These are phyloP conservation scores for Phortica variegata DNA, from an alignment of 1,140 invertebrate genomes.

Conservation along the genomic window DNA sequence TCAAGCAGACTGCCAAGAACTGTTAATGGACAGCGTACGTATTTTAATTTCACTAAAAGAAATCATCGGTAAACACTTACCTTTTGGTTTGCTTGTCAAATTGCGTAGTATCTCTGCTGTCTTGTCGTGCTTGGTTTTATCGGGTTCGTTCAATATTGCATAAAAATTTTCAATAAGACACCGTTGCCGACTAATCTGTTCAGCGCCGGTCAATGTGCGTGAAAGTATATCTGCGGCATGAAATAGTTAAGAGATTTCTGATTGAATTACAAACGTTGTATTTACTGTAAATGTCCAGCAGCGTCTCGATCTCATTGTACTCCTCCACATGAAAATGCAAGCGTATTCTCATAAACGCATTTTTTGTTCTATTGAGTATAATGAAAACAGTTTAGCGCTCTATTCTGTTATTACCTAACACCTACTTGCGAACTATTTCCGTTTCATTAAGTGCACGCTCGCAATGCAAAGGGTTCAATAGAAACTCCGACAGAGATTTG, in stretches of 20 bases:
- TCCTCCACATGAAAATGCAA: constrained; percentile 21
- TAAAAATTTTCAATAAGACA: constrained; percentile 37
- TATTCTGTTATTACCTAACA: not conserved
- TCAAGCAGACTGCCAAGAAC: constrained; percentile 26
- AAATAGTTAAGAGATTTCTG: not conserved
- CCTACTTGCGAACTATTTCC: constrained; percentile 42
- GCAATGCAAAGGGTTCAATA: constrained; percentile 36
- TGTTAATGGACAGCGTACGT: not conserved
- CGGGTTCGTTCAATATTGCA: constrained; percentile 21
- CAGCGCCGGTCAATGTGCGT: constrained; percentile 32
- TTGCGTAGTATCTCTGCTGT: constrained; percentile 35
- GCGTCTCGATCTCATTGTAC: constrained; percentile 25
- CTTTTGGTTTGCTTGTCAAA: constrained; percentile 34
- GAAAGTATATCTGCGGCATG: constrained; percentile 32
- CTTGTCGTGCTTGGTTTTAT: constrained; percentile 9
- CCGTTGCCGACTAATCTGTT: constrained; percentile 25
- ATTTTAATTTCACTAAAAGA: not conserved
- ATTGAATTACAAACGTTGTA: not conserved
- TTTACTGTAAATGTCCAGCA: constrained; percentile 37
- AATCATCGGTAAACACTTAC: constrained; percentile 11
- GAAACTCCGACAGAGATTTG: constrained; percentile 34
- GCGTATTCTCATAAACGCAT: constrained; percentile 34
- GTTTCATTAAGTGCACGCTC: constrained; percentile 32
- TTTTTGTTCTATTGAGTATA: constrained; percentile 23
- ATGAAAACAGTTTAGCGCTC: not conserved